phyloP scores from a whole-genome alignment of 2,888 invertebrate genomes.

The Mythimna impura region DNA sequence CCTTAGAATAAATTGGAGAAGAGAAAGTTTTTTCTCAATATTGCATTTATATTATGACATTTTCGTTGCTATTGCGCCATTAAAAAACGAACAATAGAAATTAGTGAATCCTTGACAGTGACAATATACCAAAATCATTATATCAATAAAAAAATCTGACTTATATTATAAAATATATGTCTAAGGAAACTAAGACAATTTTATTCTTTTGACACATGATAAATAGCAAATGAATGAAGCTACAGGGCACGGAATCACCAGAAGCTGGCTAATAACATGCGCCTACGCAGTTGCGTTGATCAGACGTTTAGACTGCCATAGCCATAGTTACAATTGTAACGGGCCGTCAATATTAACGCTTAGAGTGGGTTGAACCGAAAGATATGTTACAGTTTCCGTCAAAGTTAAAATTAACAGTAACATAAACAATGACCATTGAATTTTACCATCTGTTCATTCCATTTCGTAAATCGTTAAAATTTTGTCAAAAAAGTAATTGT shows the following conservation, averaged over 20 bases:
- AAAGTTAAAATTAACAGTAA: too few relatives aligned
- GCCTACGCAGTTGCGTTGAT: too few relatives aligned
- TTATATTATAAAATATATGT: slow-evolving; percentile 6
- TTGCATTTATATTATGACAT: slow-evolving; percentile 63
- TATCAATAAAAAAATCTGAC: slow-evolving; percentile 1
- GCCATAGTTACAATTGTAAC: too few relatives aligned
- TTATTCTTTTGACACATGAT: neutral
- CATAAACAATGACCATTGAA: too few relatives aligned
- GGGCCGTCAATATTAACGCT: too few relatives aligned
- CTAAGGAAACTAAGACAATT: neutral
- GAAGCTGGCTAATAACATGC: neutral
- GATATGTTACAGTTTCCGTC: too few relatives aligned
- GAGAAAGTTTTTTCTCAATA: slow-evolving; percentile 34
- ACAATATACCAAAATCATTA: slow-evolving; percentile 18
- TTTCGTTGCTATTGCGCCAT: slow-evolving; percentile 39
- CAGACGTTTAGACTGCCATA: too few relatives aligned
- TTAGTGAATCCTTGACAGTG: slow-evolving; percentile 38
- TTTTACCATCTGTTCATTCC: too few relatives aligned
- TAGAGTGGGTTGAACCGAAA: too few relatives aligned
- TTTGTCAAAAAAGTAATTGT: too few relatives aligned
- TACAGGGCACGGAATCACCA: neutral
- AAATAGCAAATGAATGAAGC: too few relatives aligned
- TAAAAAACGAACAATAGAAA: slow-evolving; percentile 38
- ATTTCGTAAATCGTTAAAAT: too few relatives aligned
- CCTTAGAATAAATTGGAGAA: slow-evolving; percentile 29